phyloP scores from a whole-genome alignment of 2,113 vertebrate species.

The Symphodus melops region DNA sequence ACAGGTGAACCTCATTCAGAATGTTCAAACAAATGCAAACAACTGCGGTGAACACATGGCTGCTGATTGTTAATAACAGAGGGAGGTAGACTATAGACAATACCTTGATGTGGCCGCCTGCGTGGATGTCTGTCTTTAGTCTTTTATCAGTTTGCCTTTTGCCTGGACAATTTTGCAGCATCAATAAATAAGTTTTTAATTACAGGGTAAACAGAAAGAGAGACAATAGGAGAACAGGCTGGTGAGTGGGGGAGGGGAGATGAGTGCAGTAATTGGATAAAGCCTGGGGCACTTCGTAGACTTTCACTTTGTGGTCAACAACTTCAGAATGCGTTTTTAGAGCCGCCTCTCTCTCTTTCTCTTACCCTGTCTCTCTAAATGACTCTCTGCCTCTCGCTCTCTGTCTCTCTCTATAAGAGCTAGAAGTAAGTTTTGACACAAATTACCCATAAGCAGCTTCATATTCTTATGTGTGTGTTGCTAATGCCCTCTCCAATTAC shows the following conservation, averaged over 20 bases:
- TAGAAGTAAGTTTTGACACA: not conserved
- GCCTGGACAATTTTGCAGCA: slow-evolving; percentile 84
- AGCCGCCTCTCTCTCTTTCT: not conserved
- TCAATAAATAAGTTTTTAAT: slow-evolving; percentile 96
- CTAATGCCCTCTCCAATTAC: too few relatives aligned
- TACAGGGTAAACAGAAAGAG: slow-evolving; percentile 77
- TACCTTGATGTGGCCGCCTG: slow-evolving; percentile 5
- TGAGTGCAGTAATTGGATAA: slow-evolving; percentile 40
- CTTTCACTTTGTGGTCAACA: slow-evolving; percentile 26
- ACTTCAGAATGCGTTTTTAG: slow-evolving; percentile 18
- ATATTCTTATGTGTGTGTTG: not conserved
- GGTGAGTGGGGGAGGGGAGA: not conserved
- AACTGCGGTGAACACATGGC: not conserved
- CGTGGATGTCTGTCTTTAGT: slow-evolving; percentile 59
- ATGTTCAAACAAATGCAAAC: slow-evolving; percentile 34
- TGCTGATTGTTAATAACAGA: slow-evolving; percentile 5
- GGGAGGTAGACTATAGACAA: not conserved
- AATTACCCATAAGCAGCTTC: not conserved
- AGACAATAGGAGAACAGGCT: slow-evolving; percentile 30
- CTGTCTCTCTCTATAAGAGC: not conserved
- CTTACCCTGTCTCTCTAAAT: not conserved
- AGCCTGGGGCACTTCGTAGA: slow-evolving; percentile 15
- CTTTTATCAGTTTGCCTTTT: slow-evolving; percentile 79
- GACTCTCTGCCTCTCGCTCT: not conserved
- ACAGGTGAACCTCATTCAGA: slow-evolving; percentile 6